Base-by-base conservation (phyloP, 2,113 vertebrate genomes). In the Haplochromis vanheusdeni region DNA sequence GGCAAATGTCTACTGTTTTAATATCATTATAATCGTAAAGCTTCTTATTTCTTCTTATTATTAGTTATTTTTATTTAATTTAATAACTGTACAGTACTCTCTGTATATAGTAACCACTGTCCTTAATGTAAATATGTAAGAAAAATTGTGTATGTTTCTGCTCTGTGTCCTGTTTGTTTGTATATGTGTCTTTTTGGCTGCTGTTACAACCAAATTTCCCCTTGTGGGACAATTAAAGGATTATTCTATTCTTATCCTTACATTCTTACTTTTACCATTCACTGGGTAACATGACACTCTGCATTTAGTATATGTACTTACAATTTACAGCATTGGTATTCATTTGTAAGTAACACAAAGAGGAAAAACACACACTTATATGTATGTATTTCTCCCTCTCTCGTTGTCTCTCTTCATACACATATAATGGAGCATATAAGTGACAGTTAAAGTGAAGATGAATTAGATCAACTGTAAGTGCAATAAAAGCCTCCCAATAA, bases 91-190 rank as follows among this genome's bases (percentile, higher is more conserved):
- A 42, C 40, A 42, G 12, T 13, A 42, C 40, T 42, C 37, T 10
- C 37, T 40, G 37, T 40, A 11, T 40, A 11, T 11, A 40, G 37
- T 40, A 40, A 40, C 10, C 37, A 42, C 0, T 13, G 1, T 42
- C 5, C 12, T 42, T 42, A 42, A 13, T 2, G 40, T 42, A 42
- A 42, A 42, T 6, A 42, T 13, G 40, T 42, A 42, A 42, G 40
- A 13, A 42, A 6, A 13, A 42, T 42, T 3, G 12, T 42, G 40
- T 6, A 13, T 6, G 40, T 42, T 42, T 42, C 5, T 13, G 40
- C 0, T 0, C 40, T 6, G 40, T 42, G 40, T 42, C 0, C 11
- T 42, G 40, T 42, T 3, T 42, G 5, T 42, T 42, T 42, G 40
- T 42, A 42, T 42, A 6, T 13, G 2, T 42, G 12, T 13, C 12